Conservation (phyloP, 2,113 vertebrate species). For the Anolis sagrei region DNA sequence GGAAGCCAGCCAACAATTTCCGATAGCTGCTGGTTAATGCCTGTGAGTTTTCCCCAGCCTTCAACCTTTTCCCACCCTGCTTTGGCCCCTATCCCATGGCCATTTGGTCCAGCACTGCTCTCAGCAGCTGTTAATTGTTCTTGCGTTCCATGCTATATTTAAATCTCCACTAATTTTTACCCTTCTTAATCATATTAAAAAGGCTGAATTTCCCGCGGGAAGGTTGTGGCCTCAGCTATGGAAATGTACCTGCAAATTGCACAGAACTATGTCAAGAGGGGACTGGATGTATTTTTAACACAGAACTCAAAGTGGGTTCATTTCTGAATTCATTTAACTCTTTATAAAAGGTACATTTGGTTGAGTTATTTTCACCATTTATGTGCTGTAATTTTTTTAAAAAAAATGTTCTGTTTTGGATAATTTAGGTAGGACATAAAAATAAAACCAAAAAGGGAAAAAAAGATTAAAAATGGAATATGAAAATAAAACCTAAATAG, state of each 20-base stretch:
- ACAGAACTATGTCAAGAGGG: slow-evolving; percentile 40
- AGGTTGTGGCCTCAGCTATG: slow-evolving; percentile 67
- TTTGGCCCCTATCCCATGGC: slow-evolving; percentile 14
- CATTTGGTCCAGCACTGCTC: slow-evolving; percentile 44
- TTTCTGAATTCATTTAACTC: slow-evolving; percentile 25
- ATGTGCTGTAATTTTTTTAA: not conserved
- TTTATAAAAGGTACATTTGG: not conserved
- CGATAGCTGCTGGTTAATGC: not conserved
- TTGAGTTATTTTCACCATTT: not conserved
- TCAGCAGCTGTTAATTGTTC: slow-evolving; percentile 68
- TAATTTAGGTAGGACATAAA: not conserved
- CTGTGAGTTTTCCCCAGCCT: slow-evolving; percentile 20
- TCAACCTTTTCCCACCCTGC: slow-evolving; percentile 27
- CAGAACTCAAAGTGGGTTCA: slow-evolving; percentile 68
- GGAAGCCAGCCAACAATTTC: not conserved
- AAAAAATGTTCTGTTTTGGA: too few relatives aligned
- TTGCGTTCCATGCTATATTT: slow-evolving; percentile 65
- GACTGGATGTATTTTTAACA: slow-evolving; percentile 69
- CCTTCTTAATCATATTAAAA: slow-evolving; percentile 72
- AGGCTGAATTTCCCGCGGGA: slow-evolving; percentile 72
- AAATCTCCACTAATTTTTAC: slow-evolving; percentile 71
- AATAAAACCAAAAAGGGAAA: not conserved
- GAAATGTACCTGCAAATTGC: slow-evolving; percentile 68
- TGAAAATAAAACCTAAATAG: not conserved
- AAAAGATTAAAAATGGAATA: not conserved